Percentiles rank a stretch among this genome's conserved stretches.
These are phyloP conservation scores for Lepidocolaptes lacrymiger DNA, from an alignment of 2,797 vertebrate species.

Conservation along the genomic window DNA sequence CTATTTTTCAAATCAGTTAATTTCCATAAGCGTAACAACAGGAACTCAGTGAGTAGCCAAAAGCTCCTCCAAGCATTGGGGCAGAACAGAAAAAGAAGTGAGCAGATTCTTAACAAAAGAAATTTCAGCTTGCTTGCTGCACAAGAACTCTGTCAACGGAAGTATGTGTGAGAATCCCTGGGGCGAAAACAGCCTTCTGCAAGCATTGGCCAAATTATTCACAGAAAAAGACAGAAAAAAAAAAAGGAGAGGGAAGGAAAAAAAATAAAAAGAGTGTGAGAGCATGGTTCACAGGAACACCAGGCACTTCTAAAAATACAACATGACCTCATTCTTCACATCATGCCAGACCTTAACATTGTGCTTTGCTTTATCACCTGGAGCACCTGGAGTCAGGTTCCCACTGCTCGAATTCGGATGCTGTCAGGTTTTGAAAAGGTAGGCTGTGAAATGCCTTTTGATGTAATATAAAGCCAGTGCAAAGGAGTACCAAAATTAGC, in stretches of 20 bases:
- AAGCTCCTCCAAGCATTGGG: constrained; percentile 36
- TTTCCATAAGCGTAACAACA: constrained; percentile 40
- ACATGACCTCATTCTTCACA: constrained; percentile 62
- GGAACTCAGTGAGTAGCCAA: constrained; percentile 29
- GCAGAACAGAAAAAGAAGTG: constrained; percentile 50
- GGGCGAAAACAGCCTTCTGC: constrained; percentile 78
- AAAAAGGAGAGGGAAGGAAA: neutral
- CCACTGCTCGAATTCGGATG: neutral
- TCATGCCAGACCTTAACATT: constrained; percentile 20
- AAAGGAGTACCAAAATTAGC: constrained; percentile 14
- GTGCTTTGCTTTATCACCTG: constrained; percentile 55
- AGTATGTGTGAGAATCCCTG: constrained; percentile 76
- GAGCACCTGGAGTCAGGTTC: constrained; percentile 63
- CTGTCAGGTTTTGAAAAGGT: constrained; percentile 34
- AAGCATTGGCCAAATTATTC: constrained; percentile 81
- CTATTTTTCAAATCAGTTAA: constrained; percentile 61
- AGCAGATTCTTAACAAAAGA: constrained; percentile 74
- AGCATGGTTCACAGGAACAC: constrained; percentile 26
- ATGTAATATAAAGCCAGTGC: neutral
- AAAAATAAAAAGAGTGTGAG: neutral
- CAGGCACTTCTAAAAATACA: constrained; percentile 67
- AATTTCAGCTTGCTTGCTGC: constrained; percentile 72
- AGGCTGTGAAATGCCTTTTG: constrained; percentile 25
- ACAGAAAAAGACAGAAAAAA: constrained; percentile 45
- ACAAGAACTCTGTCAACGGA: constrained; percentile 81